Evolutionary conservation across 2,888 invertebrate genomes (phyloP), one percentile per base, ranked within the genome.

Genomic region (Iphiclides podalirius): DNA sequence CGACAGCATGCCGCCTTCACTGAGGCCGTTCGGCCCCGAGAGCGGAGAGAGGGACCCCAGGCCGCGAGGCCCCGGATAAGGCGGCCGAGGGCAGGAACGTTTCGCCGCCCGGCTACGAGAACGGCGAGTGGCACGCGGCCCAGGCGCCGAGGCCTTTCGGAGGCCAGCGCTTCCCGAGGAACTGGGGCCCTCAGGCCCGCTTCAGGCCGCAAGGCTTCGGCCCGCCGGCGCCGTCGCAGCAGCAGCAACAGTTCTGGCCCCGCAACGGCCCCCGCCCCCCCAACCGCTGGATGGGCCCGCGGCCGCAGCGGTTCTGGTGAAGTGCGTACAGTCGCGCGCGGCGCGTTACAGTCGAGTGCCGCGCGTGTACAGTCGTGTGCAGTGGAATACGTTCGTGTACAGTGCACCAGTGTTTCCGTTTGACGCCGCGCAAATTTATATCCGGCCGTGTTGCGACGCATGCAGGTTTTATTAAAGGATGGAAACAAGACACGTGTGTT

Each of bases 81-180:
- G 4, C 20, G 20, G 3, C 6, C 31, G 31, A 31, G 31, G 11
- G 4, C 8, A n/a, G 56, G 16, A 68, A 57, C n/a, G 58, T 62
- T 0, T 65, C 68, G 0, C 64, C 70, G 0, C 66, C 67, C 0
- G 62, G 61, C 6, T 43, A 73, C 0, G 74, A 52, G 0, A 69
- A 73, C 3, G 54, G 54, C 16, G 77, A 80, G 0, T 79, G 71
- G 61, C n/a, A n/a, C n/a, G 33, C 28, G 14, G n/a, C 20, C 2
- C 34, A 28, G n/a, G 9, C 38, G 6, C 40, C 31, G 1, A 63
- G 75, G 44, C 69, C 66, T 37, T 68, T 70, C 31, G 59, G 69
- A 55, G 77, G 73, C 53, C 76, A 72, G 1, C 60, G 84, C 52
- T 87, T 80, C 60, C 87, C 86, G 0, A 67, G 87, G 15, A 84